Evolutionary conservation across 2,797 vertebrate species (phyloP).

Genomic region (Syngnathus acus): DNA sequence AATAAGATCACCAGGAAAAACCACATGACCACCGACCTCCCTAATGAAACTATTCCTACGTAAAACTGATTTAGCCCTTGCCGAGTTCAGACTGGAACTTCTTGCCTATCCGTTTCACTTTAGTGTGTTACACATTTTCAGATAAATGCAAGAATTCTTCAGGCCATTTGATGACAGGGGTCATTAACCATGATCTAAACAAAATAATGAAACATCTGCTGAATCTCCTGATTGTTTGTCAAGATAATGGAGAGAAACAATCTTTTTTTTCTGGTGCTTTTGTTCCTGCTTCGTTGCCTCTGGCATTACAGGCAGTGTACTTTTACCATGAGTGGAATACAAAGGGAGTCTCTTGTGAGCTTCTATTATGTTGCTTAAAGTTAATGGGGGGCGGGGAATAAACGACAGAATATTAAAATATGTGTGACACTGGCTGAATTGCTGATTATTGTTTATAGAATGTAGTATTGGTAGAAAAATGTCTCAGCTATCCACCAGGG

Average conservation of each 20-base stretch:
- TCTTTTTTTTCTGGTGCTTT: conserved; percentile 3
- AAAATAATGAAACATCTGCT: conserved; percentile 9
- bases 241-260: conserved; percentile 20
- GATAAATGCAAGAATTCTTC: background rate
- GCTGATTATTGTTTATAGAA: background rate
- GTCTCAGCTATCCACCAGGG: background rate
- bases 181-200: conserved; percentile 7
- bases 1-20: conserved; percentile 30
- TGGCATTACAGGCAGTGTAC: background rate
- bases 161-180: background rate
- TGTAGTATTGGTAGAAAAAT: background rate
- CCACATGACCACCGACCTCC: conserved; percentile 34
- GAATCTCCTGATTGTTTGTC: conserved; percentile 12
- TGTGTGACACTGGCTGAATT: too few relatives aligned
- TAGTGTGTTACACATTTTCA: background rate
- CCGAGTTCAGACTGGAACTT: background rate
- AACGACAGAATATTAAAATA: conserved; percentile 1
- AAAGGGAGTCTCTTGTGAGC: conserved; percentile 2
- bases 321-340: background rate
- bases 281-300: background rate
- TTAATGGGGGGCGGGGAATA: background rate
- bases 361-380: background rate
- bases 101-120: background rate
- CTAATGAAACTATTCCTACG: background rate
- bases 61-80: background rate